Conservation (phyloP, 2,888 invertebrate species). For the Agonum fuliginosum region DNA sequence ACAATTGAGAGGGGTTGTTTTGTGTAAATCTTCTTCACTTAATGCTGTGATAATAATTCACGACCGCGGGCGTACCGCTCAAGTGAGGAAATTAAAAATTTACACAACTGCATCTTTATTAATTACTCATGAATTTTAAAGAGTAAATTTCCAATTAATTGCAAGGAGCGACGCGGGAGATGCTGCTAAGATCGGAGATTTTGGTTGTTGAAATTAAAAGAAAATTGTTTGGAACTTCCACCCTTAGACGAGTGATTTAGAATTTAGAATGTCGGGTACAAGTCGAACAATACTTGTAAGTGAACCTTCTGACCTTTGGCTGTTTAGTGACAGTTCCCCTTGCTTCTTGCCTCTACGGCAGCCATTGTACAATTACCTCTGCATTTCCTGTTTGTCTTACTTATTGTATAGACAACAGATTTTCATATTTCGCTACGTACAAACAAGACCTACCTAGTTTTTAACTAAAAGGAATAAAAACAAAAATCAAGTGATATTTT, state of each 20-base stretch:
- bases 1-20: neutral
- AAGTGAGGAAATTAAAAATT: constrained; percentile 24
- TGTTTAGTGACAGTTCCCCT: neutral
- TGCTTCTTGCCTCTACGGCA: neutral
- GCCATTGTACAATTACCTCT: constrained; percentile 25
- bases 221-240: no score
- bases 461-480: neutral
- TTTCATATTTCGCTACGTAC: no score
- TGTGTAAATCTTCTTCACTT: neutral
- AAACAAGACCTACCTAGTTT: no score
- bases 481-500: no score
- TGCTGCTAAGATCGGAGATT: no score
- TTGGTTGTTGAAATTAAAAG: no score
- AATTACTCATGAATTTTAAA: constrained; percentile 35
- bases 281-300: constrained; percentile 31
- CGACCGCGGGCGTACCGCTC: neutral
- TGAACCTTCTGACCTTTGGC: constrained; percentile 24
- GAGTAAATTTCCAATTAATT: constrained; percentile 37
- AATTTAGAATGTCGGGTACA: no score
- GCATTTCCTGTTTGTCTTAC: constrained; percentile 29
- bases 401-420: no score
- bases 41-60: constrained; percentile 10
- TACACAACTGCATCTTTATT: constrained; percentile 33
- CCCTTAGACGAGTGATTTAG: no score
- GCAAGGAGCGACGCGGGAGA: neutral